Percentiles rank a stretch among this genome's conserved stretches.
Conservation (phyloP, 2,797 vertebrate species). For the Eulemur mongoz region DNA sequence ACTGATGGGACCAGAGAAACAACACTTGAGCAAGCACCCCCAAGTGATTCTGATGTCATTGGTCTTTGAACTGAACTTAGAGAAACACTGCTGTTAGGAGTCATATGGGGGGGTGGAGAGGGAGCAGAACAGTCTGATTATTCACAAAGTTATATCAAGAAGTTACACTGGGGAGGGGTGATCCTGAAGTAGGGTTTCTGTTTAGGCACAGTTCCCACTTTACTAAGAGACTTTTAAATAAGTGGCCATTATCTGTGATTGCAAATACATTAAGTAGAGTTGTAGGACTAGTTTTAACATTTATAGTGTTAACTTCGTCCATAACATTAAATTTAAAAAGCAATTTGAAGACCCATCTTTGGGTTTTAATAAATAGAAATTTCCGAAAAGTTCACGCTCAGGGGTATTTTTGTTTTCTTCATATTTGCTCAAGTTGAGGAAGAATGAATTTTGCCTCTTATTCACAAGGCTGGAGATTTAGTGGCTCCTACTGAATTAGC, state of each 20-base stretch:
- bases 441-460: slow-evolving; percentile 42
- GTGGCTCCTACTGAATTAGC: slow-evolving; percentile 41
- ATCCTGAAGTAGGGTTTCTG: neutral
- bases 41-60: neutral
- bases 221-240: slow-evolving; percentile 33
- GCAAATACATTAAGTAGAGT: slow-evolving; percentile 23
- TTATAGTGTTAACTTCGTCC: slow-evolving; percentile 38
- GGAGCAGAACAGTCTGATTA: neutral
- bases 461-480: slow-evolving; percentile 2
- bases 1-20: neutral
- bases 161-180: neutral
- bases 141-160: neutral
- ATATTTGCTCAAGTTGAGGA: slow-evolving; percentile 47
- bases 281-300: slow-evolving; percentile 36
- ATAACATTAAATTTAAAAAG: slow-evolving; percentile 52
- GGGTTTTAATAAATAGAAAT: slow-evolving; percentile 58
- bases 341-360: slow-evolving; percentile 36
- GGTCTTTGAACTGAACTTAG: neutral
- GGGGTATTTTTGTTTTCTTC: slow-evolving; percentile 47
- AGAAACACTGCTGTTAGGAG: neutral
- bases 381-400: slow-evolving; percentile 47
- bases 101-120: neutral
- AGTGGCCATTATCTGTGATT: slow-evolving; percentile 7
- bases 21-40: neutral
- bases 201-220: slow-evolving; percentile 32